A percentile compares a stretch with the other conserved stretches of the same genome.
These are phyloP conservation scores for Panurus biarmicus DNA, from an alignment of 2,113 vertebrate species.

Conservation along the genomic window DNA sequence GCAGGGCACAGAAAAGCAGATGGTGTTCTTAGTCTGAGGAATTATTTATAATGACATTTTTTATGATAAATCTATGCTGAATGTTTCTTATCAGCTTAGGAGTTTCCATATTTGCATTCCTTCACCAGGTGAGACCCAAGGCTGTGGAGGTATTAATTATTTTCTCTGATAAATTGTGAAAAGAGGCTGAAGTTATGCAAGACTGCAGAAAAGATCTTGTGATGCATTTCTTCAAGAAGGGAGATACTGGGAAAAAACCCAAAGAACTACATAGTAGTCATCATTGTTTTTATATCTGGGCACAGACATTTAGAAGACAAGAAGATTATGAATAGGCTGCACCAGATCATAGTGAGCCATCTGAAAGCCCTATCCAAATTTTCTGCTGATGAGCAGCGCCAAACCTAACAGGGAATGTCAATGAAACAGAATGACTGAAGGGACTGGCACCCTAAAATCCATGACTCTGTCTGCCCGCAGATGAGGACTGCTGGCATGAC, in stretches of 20 bases:
- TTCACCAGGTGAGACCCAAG: background rate
- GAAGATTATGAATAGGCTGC: background rate
- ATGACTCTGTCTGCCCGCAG: background rate
- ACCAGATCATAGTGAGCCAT: background rate
- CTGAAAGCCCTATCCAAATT: background rate
- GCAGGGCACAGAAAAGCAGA: background rate
- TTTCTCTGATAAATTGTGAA: background rate
- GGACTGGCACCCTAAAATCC: background rate
- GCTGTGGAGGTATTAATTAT: background rate
- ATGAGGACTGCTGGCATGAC: background rate
- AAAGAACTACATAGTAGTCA: background rate
- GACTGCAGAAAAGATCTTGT: background rate
- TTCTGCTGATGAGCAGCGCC: background rate
- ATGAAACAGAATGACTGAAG: background rate
- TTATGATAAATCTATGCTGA: background rate
- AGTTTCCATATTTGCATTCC: background rate
- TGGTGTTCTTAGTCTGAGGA: background rate
- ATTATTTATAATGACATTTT: background rate
- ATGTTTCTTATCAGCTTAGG: background rate
- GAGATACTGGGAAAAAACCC: rapidly evolving
- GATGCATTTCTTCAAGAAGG: background rate
- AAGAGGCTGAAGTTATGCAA: background rate
- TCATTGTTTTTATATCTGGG: background rate
- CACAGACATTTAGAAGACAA: background rate
- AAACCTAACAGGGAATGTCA: background rate